Base-by-base conservation (phyloP, 2,888 invertebrate species). In the Stenurella melanura region DNA sequence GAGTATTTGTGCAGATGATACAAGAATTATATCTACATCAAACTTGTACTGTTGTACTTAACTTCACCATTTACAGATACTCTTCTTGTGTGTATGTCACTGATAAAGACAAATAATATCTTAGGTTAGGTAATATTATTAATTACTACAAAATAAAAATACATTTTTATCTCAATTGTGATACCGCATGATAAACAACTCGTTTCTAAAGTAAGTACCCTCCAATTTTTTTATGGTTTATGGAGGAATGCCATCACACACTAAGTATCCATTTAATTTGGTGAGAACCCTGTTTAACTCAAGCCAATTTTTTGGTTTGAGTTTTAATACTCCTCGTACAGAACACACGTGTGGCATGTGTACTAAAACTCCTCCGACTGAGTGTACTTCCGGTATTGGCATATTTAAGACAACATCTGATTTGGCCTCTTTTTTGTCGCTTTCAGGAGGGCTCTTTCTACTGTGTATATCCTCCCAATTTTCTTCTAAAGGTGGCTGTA, bases 261-360 rank as follows among this genome's bases (percentile, higher is more conserved):
- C 1, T 18, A 63, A 10, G 0, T 30, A 18, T 11, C 38, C 18
- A 18, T 12, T 21, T 21, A 77, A 74, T 76, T 75, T 73, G 75
- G 74, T 72, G 78, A 74, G 76, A 73, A 77, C 78, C 72, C 77
- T 76, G 74, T 64, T 54, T 66, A 74, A 74, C 78, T 73, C 78
- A 78, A 78, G 54, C 80, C 76, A 76, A 76, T 75, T 70, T 54
- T 67, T 76, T 75, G 75, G 74, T 75, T 72, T 80, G 76, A 79
- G 78, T 79, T 75, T 74, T 56, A 75, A 81, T 83, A 84, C 79
- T 81, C 80, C 87, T 87, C 90, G 89, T 90, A 90, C 92, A 90
- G 92, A 92, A 93, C 95, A 92, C 91, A 96, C 96, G 92, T 96
- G 96, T 83, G 96, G 96, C 96, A 97, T 96, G 89, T 96, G 96